Evolutionary conservation across 2,888 invertebrate species (phyloP).

Genomic region (Drosophila anomelani): DNA sequence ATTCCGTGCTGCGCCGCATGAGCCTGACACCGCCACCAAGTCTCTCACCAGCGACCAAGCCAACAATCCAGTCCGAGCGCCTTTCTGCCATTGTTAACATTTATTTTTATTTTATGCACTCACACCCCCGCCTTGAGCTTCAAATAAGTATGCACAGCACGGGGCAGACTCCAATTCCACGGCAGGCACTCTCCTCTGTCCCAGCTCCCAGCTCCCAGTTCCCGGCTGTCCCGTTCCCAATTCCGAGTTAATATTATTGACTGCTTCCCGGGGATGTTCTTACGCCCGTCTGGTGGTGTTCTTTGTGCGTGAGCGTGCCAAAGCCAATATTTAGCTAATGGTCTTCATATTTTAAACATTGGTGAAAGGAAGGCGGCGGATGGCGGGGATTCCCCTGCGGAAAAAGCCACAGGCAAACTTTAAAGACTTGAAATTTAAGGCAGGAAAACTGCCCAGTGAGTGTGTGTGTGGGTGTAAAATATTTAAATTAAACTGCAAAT

Average conservation of each 20-base stretch:
- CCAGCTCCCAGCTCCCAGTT: background rate
- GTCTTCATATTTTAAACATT: conserved; percentile 81
- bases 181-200: conserved; percentile 8
- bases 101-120: conserved; percentile 81
- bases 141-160: conserved; percentile 80
- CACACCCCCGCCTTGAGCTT: conserved; percentile 64
- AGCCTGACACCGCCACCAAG: conserved; percentile 60
- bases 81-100: conserved; percentile 78
- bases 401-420: conserved; percentile 19
- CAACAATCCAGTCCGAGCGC: conserved; percentile 60
- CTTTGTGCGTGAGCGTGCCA: conserved; percentile 65
- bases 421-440: conserved; percentile 31
- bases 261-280: conserved; percentile 61
- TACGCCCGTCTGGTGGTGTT: background rate
- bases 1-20: conserved; percentile 69
- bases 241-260: conserved; percentile 75
- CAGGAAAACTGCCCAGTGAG: conserved; percentile 24
- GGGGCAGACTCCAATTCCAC: conserved; percentile 56
- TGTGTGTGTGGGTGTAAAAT: conserved; percentile 53
- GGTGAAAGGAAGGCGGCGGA: conserved; percentile 31
- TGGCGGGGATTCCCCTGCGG: background rate
- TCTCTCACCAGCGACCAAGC: background rate
- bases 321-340: conserved; percentile 80
- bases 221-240: conserved; percentile 24
- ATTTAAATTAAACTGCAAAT: conserved; percentile 69